These are phyloP conservation scores for Tenthredo distinguenda DNA, from an alignment of 2,888 invertebrate species.

Conservation along the genomic window DNA sequence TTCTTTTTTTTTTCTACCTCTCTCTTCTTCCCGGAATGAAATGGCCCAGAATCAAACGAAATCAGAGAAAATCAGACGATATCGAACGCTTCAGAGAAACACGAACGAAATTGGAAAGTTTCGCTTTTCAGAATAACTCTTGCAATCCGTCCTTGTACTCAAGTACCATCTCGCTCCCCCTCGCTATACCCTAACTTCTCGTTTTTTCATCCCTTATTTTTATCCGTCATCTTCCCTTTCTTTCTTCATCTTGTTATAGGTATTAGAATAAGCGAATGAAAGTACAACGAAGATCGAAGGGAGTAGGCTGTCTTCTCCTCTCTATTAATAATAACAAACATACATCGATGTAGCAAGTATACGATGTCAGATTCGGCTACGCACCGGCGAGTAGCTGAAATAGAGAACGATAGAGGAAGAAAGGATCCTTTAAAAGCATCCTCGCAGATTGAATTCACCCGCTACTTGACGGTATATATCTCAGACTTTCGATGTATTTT, in stretches of 20 bases:
- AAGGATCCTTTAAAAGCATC: constrained; percentile 48
- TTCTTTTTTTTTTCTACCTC: not conserved
- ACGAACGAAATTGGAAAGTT: constrained; percentile 41
- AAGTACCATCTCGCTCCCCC: constrained; percentile 2
- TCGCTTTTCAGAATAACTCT: constrained; percentile 37
- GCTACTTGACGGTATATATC: constrained; percentile 37
- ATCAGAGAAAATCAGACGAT: constrained; percentile 39
- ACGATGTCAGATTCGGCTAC: not conserved
- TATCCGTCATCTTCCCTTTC: not conserved
- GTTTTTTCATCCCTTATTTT: not conserved
- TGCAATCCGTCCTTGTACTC: constrained; percentile 17
- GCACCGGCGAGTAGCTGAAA: not conserved
- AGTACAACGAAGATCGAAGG: not conserved
- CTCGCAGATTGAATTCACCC: constrained; percentile 48
- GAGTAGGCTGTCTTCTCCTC: not conserved
- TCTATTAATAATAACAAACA: constrained; percentile 29
- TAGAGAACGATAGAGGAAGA: not conserved
- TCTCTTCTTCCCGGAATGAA: constrained; percentile 3
- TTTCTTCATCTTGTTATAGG: not conserved
- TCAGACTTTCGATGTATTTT: constrained; percentile 32
- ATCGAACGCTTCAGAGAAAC: constrained; percentile 13
- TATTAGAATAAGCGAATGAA: not conserved
- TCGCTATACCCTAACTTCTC: not conserved
- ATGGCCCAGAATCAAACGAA: constrained; percentile 45
- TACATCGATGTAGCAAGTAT: not conserved